Base-by-base conservation (phyloP, 2,888 invertebrate genomes). In the Ophion costatus region DNA sequence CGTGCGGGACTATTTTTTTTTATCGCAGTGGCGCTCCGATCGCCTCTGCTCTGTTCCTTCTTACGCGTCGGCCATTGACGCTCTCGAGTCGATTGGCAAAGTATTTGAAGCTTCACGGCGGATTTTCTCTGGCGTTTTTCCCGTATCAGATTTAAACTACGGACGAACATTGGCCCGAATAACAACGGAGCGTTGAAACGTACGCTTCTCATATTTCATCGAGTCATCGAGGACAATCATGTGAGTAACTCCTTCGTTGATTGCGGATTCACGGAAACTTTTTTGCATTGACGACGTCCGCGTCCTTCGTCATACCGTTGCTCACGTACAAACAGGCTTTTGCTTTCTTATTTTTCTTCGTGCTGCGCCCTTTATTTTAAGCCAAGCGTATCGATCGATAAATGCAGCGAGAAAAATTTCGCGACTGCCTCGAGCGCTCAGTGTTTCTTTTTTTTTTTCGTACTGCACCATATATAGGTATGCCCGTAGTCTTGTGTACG, bases 31-130 rank as follows among this genome's bases (percentile, higher is more conserved):
- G 79, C 79, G 79, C 70, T 33, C 22, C 63, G 20, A 71, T 79
- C 78, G 61, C 33, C 20, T 14, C n/a, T 38, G 38, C 7, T 59
- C 20, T 24, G 66, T 38, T 11, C 11, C 24, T 76, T 38, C 70
- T 79, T 77, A 7, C 67, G 80, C 80, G 69, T 85, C 82, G 88
- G 89, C 90, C 90, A 90, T 90, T 83, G 85, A 87, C 76, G 83
- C 82, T 84, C 88, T 79, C 59, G 51, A 79, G 77, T 80, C 80
- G 75, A 75, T 83, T 75, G 45, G 71, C 81, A 57, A 45, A 38
- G 76, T 76, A 33, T 51, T 64, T 42, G 69, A 29, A 22, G 67
- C 57, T 63, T 45, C 2, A 3, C 29, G 1, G 70, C 45, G 20
- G 42, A 84, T 57, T 63, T 74, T 63, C n/a, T 63, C 20, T 33